phyloP scores from a whole-genome alignment of 2,888 invertebrate species.

The Caenorhabditis angaria region DNA sequence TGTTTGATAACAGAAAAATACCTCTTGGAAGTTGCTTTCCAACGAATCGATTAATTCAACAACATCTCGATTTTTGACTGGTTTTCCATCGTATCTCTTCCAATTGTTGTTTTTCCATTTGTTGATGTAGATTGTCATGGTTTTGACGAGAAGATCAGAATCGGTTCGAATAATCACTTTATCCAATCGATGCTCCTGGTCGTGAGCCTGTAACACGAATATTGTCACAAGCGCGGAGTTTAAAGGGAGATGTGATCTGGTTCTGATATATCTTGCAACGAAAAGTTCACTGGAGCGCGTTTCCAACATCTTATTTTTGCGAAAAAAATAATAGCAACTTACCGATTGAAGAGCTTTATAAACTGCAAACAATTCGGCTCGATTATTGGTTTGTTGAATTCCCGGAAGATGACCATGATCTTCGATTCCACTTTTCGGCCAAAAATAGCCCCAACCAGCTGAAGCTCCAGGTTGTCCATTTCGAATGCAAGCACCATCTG shows the following conservation, averaged over 20 bases:
- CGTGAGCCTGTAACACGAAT: neutral
- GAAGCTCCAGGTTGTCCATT: neutral
- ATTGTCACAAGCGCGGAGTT: no score
- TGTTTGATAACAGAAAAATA: neutral
- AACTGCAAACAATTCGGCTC: neutral
- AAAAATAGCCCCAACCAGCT: neutral
- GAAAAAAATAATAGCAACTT: neutral
- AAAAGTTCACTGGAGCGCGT: no score
- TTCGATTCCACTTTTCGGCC: neutral
- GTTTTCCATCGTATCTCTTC: slow-evolving; percentile 81
- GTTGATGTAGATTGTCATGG: slow-evolving; percentile 81
- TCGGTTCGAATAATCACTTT: slow-evolving; percentile 81
- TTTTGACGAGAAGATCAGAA: slow-evolving; percentile 85
- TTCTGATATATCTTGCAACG: no score
- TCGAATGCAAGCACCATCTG: neutral
- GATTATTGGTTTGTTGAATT: neutral
- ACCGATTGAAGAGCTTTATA: neutral
- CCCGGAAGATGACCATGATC: neutral
- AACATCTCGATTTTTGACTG: slow-evolving; percentile 87
- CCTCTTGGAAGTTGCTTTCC: slow-evolving; percentile 8
- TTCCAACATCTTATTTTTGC: no score
- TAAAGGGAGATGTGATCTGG: no score
- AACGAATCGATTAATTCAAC: slow-evolving; percentile 82
- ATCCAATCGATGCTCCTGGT: neutral
- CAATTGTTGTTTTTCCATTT: slow-evolving; percentile 79